These are phyloP conservation scores for Telmatochromis brichardi DNA, from an alignment of 2,113 vertebrate species.

Conservation along the genomic window DNA sequence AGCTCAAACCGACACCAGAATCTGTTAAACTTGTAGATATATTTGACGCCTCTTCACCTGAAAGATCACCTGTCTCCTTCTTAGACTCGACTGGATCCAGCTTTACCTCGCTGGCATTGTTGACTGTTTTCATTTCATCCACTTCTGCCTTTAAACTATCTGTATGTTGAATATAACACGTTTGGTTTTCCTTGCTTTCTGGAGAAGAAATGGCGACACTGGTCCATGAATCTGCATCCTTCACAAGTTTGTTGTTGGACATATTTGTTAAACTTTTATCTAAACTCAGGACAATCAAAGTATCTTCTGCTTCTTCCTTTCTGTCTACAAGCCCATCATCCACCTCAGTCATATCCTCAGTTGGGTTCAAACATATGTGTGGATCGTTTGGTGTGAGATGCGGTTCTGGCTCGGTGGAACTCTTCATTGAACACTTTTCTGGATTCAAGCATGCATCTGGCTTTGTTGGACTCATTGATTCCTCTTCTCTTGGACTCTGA, in stretches of 20 bases:
- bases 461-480: background rate
- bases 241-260: background rate
- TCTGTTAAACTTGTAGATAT: background rate
- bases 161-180: accelerated
- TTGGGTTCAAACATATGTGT: background rate
- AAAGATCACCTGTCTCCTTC: background rate
- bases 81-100: background rate
- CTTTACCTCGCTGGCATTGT: background rate
- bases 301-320: background rate
- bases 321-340: background rate
- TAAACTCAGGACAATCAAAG: background rate
- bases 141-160: background rate
- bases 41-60: background rate
- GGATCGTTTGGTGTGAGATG: background rate
- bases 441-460: background rate
- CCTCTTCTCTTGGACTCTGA: background rate
- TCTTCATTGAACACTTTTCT: background rate
- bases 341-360: background rate
- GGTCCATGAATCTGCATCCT: background rate
- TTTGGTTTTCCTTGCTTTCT: background rate
- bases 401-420: background rate
- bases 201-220: background rate
- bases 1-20: background rate
- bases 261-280: background rate
- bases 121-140: background rate